Evolutionary conservation across 2,797 vertebrate genomes (phyloP).

Genomic region (Sus cebifrons): DNA sequence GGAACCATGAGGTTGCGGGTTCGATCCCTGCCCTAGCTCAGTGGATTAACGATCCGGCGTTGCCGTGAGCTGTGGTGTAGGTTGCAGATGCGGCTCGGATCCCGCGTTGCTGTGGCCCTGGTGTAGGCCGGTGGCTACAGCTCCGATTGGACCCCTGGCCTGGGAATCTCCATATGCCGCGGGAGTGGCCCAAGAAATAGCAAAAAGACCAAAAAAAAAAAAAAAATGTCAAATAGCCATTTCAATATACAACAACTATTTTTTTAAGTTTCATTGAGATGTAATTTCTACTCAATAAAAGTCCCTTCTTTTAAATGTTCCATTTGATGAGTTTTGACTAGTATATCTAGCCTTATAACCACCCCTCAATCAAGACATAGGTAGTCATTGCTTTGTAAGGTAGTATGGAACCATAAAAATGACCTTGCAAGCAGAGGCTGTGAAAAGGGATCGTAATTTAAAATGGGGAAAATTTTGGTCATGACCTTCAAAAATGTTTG

Average conservation of each 20-base stretch:
- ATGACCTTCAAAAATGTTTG: not conserved
- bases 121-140: too few relatives aligned
- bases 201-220: too few relatives aligned
- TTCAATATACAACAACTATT: slow-evolving; percentile 24
- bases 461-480: not conserved
- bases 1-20: too few relatives aligned
- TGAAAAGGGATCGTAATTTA: too few relatives aligned
- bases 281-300: not conserved
- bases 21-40: too few relatives aligned
- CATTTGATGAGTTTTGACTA: not conserved
- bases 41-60: too few relatives aligned
- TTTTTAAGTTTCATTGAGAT: not conserved
- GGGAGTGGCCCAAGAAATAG: too few relatives aligned
- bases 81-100: too few relatives aligned
- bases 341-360: not conserved
- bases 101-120: too few relatives aligned
- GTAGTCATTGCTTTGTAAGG: not conserved
- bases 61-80: too few relatives aligned
- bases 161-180: too few relatives aligned
- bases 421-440: not conserved
- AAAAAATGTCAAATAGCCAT: slow-evolving; percentile 4
- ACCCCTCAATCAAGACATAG: not conserved
- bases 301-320: not conserved
- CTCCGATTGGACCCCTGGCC: too few relatives aligned
- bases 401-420: not conserved